Evolutionary conservation across 2,113 vertebrate genomes (phyloP), one percentile per base, ranked within the genome.

Genomic region (Brienomyrus brachyistius): DNA sequence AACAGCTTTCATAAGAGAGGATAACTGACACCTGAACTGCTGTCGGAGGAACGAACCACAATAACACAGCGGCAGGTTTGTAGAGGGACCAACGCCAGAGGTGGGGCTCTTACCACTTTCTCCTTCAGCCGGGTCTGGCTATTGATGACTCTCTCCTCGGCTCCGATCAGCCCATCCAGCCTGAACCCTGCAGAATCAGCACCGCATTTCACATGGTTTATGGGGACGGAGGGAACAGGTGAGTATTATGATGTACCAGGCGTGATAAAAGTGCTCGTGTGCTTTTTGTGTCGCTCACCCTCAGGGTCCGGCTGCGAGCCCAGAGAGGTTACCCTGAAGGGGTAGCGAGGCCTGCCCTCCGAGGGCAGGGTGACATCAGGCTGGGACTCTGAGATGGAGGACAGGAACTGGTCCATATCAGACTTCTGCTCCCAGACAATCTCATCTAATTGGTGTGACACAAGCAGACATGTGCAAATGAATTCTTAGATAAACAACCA

Each of bases 351-450:
- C 92, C 97, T 98, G 91, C 99, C 98, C 93, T 98, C 97, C 0
- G 97, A 98, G 87, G 97, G 98, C 91, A 98, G 96, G 10, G 96
- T 97, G 66, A 98, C 96, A 17, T 99, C 98, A 10, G 97, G 95
- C 52, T 97, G 97, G 0, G 96, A 97, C 91, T 99, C 98, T 0
- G 98, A 99, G 93, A 99, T 96, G 54, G 98, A 98, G 80, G 97
- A 97, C 4, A 98, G 96, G 95, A 99, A 98, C 94, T 98, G 98
- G 93, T 99, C 98, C 97, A 98, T 97, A 93, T 99, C 97, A 0
- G 97, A 96, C n/a, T 95, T 97, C 93, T 99, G 98, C 91, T 99
- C 98, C 92, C 98, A 97, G 90, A 99, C 97, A 1, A 99, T 95
- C 90, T 98, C 97, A 92, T 99, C 98, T 99, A 93, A 90, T 93